A percentile compares a stretch with the other conserved stretches of the same genome.
Evolutionary conservation across 2,888 invertebrate species (phyloP).

Genomic region (Lucinisca nassula): DNA sequence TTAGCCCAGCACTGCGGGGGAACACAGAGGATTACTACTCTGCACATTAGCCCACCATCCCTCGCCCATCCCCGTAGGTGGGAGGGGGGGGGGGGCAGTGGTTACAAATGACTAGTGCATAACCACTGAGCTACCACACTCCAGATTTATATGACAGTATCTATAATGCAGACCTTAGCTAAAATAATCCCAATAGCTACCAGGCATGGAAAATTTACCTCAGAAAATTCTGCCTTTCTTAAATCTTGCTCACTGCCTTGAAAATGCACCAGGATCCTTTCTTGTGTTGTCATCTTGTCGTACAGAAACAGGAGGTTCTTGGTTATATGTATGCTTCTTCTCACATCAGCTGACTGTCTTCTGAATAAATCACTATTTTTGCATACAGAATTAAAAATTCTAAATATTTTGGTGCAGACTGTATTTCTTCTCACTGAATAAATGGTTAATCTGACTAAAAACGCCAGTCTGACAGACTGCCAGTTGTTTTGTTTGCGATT

Average conservation of each 20-base stretch:
- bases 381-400: neutral
- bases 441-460: neutral
- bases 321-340: neutral
- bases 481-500: neutral
- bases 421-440: neutral
- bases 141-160: too few species aligned
- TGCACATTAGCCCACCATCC: too few species aligned
- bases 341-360: neutral
- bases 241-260: neutral
- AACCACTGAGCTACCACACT: too few species aligned
- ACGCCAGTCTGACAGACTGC: neutral
- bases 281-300: neutral
- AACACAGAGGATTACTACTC: too few species aligned
- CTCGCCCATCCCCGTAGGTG: too few species aligned
- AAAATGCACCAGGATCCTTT: neutral
- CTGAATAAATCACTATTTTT: neutral
- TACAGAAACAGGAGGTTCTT: neutral
- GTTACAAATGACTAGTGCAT: too few species aligned
- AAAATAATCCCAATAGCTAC: too few species aligned
- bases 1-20: too few species aligned
- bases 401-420: neutral
- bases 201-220: neutral
- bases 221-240: neutral
- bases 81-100: too few species aligned
- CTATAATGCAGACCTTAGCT: too few species aligned